A percentile compares a stretch with the other conserved stretches of the same genome.
Evolutionary conservation across 1,140 invertebrate genomes (phyloP).

Genomic region (Araneus ventricosus): DNA sequence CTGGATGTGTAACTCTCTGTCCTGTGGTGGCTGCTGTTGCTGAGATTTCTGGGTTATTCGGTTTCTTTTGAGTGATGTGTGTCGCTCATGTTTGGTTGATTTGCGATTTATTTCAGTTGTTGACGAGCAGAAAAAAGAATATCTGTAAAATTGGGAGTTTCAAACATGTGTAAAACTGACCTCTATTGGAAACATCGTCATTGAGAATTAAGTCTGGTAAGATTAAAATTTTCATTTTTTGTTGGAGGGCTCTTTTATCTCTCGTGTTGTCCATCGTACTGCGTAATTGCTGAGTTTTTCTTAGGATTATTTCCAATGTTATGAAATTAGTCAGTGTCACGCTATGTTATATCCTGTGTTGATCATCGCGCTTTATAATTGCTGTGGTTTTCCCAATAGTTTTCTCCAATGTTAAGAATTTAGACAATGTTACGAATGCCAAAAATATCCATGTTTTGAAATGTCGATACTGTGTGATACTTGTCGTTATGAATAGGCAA

Average conservation of each 20-base stretch:
- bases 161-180: not conserved
- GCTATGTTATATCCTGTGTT: not conserved
- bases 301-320: too few species aligned
- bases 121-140: not conserved
- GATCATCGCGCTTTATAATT: not conserved
- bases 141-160: not conserved
- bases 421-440: too few species aligned
- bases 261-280: too few species aligned
- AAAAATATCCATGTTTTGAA: too few species aligned
- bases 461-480: too few species aligned
- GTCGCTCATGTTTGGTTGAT: not conserved
- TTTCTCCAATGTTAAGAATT: too few species aligned
- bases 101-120: not conserved
- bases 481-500: too few species aligned
- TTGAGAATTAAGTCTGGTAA: not conserved
- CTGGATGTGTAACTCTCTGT: conserved; percentile 3
- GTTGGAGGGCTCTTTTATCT: too few species aligned
- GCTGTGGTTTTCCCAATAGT: too few species aligned
- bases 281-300: too few species aligned
- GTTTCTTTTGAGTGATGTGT: not conserved
- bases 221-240: not conserved
- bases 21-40: not conserved
- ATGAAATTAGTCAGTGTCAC: not conserved
- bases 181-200: too few species aligned
- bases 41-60: not conserved